phyloP scores from a whole-genome alignment of 2,113 vertebrate species.

The Chunga burmeisteri region DNA sequence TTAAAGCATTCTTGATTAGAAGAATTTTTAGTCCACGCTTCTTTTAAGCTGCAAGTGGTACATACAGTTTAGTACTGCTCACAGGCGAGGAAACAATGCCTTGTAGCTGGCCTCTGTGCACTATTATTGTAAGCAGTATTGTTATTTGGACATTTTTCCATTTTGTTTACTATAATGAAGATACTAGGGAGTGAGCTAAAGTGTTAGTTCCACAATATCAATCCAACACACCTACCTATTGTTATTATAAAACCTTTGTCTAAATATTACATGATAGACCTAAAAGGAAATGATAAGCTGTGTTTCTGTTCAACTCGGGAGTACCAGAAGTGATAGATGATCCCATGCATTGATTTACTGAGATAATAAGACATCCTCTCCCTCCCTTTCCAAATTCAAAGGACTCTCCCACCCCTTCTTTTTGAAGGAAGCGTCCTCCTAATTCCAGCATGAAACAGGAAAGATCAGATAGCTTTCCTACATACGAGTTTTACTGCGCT shows the following conservation, averaged over 20 bases:
- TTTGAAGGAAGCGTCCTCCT: not conserved
- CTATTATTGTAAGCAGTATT: not conserved
- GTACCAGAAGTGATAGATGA: not conserved
- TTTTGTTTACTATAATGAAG: not conserved
- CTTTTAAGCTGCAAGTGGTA: not conserved
- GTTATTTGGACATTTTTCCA: not conserved
- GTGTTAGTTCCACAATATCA: not conserved
- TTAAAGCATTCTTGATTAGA: not conserved
- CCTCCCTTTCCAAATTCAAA: accelerated
- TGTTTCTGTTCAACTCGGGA: not conserved
- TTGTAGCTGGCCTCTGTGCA: not conserved
- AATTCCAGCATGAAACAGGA: not conserved
- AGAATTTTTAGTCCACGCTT: not conserved
- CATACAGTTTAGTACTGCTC: not conserved
- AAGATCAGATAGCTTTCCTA: not conserved
- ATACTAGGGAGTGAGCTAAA: not conserved
- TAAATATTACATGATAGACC: not conserved
- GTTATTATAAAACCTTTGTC: not conserved
- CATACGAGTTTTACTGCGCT: not conserved
- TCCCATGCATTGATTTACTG: not conserved
- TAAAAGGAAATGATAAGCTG: not conserved
- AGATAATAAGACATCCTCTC: not conserved
- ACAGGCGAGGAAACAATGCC: not conserved
- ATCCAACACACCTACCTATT: not conserved
- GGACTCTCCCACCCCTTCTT: not conserved